Base-by-base conservation (phyloP, 2,113 vertebrate species). In the Maylandia zebra region DNA sequence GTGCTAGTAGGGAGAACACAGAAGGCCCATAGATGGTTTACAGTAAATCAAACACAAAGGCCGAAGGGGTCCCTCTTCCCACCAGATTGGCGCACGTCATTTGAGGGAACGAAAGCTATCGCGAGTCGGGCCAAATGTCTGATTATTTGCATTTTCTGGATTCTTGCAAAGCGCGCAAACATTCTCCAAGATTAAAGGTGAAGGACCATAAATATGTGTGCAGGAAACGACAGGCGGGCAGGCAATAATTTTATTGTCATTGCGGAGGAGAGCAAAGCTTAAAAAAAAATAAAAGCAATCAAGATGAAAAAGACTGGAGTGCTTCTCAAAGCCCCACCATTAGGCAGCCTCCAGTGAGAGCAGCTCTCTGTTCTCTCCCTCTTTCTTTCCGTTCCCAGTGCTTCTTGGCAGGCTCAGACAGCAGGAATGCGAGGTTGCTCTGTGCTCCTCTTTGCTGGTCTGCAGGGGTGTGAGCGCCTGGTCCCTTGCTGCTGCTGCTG, bases 371-470 rank as follows among this genome's bases (percentile, higher is more conserved):
- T 93, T 94, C 91, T 90, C 88, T 92, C 52, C 79, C 89, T 84
- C 90, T 86, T 84, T 91, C 90, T 93, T 91, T 94, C 86, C 55
- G 79, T 93, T 95, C 94, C 91, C 91, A 92, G 91, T 69, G 87
- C 92, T 90, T 94, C 90, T 96, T 96, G 95, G 94, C 95, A 95
- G 89, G 55, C 90, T n/a, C 53, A 66, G 61, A 4, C 86, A n/a
- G 86, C 84, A 94, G 95, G 94, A 95, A 96, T 96, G 94, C 86
- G 89, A 92, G 84, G 76, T 52, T 84, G 85, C 87, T 91, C 89
- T 92, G 89, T 91, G 91, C 92, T 93, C 82, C 79, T 90, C 90
- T 95, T 82, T 87, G 90, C 93, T 86, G 85, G 89, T 86, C 82
- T 93, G 91, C 78, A 61, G 86, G 92, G 90, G 89, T 91, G 93